Evolutionary conservation across 1,140 invertebrate genomes (phyloP), one percentile per base, ranked within the genome.

Genomic region (Nylanderia fulva): DNA sequence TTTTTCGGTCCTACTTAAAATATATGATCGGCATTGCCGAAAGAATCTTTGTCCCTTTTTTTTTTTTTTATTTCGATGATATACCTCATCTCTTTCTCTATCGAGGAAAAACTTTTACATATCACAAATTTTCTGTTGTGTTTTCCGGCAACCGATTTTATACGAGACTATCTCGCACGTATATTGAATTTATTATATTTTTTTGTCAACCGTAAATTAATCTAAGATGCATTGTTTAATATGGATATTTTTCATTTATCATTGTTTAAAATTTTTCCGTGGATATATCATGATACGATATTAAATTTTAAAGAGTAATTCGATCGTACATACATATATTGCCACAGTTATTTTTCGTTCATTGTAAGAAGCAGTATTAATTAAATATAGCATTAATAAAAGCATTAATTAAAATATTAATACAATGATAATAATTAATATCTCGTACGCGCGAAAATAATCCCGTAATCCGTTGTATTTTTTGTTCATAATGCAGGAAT

Each of bases 381-480:
- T n/a, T n/a, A n/a, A n/a, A n/a, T n/a, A n/a, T n/a, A n/a, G n/a
- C n/a, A n/a, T n/a, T n/a, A 71, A 56, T 45, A 42, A 24, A 39
- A 4, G n/a, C 42, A 45, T 42, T 56, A 69, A 58, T 80, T 82
- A 71, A 82, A 33, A 82, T 71, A 45, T 58, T 33, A 71, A 72
- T 60, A 60, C 29, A 71, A 80, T 33, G n/a, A 77, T 13, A 42
- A 80, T 71, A 80, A 58, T 82, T 72, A 58, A 72, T 69, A 71
- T 82, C 42, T 71, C 36, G 6, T 18, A 48, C 45, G 45, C 15
- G 33, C 24, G 13, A 80, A 56, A 69, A 15, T 69, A 69, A 80
- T 71, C 48, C 33, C 33, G 15, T 82, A 82, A 82, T 58, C 52
- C 66, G 58, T 52, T 77, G 33, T 56, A 15, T 80, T 58, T 60